Percentiles rank a stretch among this genome's conserved stretches.
These are phyloP conservation scores for Ophthalmolycus amberensis DNA, from an alignment of 2,113 vertebrate genomes.

Conservation along the genomic window DNA sequence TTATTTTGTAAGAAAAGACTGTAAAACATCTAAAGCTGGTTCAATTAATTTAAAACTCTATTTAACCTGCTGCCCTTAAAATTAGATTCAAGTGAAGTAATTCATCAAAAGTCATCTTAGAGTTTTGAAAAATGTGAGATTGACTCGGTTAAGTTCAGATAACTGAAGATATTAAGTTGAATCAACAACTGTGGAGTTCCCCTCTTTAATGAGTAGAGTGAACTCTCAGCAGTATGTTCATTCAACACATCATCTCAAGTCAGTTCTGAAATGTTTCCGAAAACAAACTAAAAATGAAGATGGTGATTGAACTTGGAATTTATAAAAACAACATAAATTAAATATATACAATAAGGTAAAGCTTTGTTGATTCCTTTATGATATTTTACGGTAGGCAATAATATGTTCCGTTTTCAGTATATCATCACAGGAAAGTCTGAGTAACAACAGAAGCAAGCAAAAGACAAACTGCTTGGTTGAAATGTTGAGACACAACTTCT, in stretches of 20 bases:
- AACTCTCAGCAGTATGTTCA: not conserved
- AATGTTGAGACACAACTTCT: not conserved
- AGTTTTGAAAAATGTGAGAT: not conserved
- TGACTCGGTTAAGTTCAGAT: not conserved
- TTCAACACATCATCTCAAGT: not conserved
- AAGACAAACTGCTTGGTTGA: not conserved
- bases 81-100: not conserved
- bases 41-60: not conserved
- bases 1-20: not conserved
- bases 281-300: not conserved
- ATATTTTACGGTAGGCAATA: not conserved
- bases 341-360: not conserved
- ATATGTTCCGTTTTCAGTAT: not conserved
- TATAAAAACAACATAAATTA: not conserved
- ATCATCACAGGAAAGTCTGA: not conserved
- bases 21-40: not conserved
- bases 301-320: not conserved
- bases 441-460: not conserved
- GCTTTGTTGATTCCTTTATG: not conserved
- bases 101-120: not conserved
- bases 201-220: not conserved
- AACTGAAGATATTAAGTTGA: not conserved
- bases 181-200: not conserved
- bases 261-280: not conserved
- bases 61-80: not conserved